Base-by-base conservation (phyloP, 1,140 invertebrate species). In the Drosophila sp. region DNA sequence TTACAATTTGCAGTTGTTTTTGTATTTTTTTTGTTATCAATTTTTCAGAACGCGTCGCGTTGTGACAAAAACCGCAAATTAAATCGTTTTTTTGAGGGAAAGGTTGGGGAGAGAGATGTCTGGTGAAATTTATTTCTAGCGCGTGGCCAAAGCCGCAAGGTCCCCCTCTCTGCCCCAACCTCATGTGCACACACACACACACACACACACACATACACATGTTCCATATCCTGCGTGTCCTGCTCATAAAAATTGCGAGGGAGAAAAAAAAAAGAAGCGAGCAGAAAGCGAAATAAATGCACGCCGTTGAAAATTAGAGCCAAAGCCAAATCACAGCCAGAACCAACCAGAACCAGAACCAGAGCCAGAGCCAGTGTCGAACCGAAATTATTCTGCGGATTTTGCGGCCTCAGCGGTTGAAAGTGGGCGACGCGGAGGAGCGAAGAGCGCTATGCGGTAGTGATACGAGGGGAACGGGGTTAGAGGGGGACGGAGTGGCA, bases 361-460 rank as follows among this genome's bases (percentile, higher is more conserved):
- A 65, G 44, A 70, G 30, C 62, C 23, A 27, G 40, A 32, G 76
- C 69, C 84, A 80, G 84, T 67, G 75, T 50, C 44, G 44, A 50
- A 80, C 83, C 80, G 78, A 75, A 89, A 87, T 87, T 83, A 87
- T 87, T 89, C 60, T 84, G 78, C 70, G 84, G 80, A 87, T 80
- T 89, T 78, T 84, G 80, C 54, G 82, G 83, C 70, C 75, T 65
- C 58, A 35, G 38, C 56, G 83, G 76, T 70, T 55, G 47, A 11
- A 38, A 50, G 44, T 50, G 44, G 44, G 44, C 25, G 23, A 41
- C 11, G 11, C n/a, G 3, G n/a, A 4, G 4, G 40, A 41, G 30
- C 30, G 17, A 38, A 38, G 8, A 38, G 4, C 40, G 3, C 40
- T 11, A 17, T n/a, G 40, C n/a, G 23, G 44, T 10, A 7, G 23